A percentile compares a stretch with the other conserved stretches of the same genome.
Conservation (phyloP, 2,888 invertebrate genomes). For the Thysanoteuthis rhombus region DNA sequence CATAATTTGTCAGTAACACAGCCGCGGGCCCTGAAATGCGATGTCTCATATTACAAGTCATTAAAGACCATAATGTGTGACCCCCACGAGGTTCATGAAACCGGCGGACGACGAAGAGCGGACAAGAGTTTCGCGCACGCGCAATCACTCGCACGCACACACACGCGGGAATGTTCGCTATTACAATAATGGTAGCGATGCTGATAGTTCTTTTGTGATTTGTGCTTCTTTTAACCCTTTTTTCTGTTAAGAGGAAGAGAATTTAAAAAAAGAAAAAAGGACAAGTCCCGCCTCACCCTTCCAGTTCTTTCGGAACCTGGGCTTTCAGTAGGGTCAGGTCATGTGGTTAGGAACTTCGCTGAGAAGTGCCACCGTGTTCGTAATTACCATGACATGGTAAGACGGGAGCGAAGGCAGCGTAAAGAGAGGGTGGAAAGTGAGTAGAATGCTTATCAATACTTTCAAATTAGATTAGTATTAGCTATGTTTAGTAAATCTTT, state of each 20-base stretch:
- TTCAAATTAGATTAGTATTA: no score
- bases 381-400: neutral
- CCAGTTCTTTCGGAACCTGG: neutral
- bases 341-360: neutral
- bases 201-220: neutral
- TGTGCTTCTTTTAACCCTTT: neutral
- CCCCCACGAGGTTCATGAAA: conserved; percentile 12
- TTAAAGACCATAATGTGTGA: conserved; percentile 12
- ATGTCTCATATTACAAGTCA: conserved; percentile 12
- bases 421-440: neutral
- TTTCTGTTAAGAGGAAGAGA: neutral
- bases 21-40: conserved; percentile 12
- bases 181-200: neutral
- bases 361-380: neutral
- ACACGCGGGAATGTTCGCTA: neutral
- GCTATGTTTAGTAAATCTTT: no score
- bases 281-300: neutral
- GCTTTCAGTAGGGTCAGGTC: neutral
- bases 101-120: neutral
- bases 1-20: neutral
- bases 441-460: no score
- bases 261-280: neutral
- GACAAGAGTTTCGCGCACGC: neutral
- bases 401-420: neutral
- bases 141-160: neutral